Conservation (phyloP, 2,113 vertebrate genomes). For the Verasper variegatus region DNA sequence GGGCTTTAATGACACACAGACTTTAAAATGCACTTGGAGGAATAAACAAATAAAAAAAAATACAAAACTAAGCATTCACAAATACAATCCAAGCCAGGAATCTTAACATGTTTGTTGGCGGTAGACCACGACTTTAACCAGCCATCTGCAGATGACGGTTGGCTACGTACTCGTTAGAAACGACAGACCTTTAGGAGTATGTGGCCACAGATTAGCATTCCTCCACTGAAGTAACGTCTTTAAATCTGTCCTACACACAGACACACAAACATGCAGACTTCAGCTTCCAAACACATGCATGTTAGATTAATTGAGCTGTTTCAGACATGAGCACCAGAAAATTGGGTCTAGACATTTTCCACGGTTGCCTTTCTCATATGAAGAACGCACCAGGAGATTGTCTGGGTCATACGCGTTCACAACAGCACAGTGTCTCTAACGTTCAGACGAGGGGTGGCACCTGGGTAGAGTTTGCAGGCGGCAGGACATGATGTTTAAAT, state of each 20-base stretch:
- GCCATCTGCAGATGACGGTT: constrained; percentile 4
- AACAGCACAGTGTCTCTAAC: no score
- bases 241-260: background rate
- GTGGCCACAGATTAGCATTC: constrained; percentile 21
- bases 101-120: constrained; percentile 8
- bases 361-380: no score
- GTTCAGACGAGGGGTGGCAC: no score
- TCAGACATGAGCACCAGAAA: no score
- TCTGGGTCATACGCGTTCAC: no score
- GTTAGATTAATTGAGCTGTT: no score
- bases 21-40: constrained; percentile 18
- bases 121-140: constrained; percentile 14
- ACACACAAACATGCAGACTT: background rate
- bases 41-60: constrained; percentile 26
- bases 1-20: constrained; percentile 32
- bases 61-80: background rate
- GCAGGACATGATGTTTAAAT: no score
- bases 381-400: no score
- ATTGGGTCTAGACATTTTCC: no score
- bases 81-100: constrained; percentile 5
- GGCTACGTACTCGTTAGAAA: constrained; percentile 9
- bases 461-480: no score
- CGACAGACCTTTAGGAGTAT: constrained; percentile 42
- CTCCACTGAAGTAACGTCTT: constrained; percentile 1
- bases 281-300: no score